Percentiles rank a stretch among this genome's conserved stretches.
phyloP scores from a whole-genome alignment of 2,113 vertebrate genomes.

The Genyomyrus donnyi region DNA sequence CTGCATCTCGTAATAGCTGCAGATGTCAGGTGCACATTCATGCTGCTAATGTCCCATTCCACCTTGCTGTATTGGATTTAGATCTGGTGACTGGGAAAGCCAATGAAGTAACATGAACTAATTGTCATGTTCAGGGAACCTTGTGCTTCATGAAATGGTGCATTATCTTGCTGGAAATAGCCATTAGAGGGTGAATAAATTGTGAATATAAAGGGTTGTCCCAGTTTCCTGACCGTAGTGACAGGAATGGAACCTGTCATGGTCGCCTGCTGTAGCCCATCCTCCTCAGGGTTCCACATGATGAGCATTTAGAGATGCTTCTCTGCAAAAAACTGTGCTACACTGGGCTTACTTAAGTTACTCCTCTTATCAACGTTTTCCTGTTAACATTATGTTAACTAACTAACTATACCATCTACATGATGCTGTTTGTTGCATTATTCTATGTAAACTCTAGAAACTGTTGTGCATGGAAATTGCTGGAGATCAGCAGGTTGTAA shows the following conservation, averaged over 20 bases:
- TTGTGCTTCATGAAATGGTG: neutral
- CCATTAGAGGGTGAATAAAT: neutral
- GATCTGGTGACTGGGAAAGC: neutral
- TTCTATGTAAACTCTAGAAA: neutral
- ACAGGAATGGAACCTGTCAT: neutral
- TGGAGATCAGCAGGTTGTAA: neutral
- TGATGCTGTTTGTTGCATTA: neutral
- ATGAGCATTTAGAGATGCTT: neutral
- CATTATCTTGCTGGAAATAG: neutral
- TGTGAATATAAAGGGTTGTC: neutral
- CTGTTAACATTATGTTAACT: neutral
- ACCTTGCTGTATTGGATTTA: neutral
- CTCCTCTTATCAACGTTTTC: neutral
- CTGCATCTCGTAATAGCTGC: neutral
- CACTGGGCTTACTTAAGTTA: neutral
- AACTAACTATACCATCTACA: neutral
- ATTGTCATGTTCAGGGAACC: neutral
- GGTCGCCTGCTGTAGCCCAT: neutral
- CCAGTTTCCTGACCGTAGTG: neutral
- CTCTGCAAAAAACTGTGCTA: neutral
- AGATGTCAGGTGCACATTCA: neutral
- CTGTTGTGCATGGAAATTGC: neutral
- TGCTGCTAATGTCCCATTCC: neutral
- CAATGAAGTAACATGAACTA: neutral
- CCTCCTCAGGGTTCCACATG: neutral